Evolutionary conservation across 2,113 vertebrate species (phyloP).

Genomic region (Malurus cyaneus): DNA sequence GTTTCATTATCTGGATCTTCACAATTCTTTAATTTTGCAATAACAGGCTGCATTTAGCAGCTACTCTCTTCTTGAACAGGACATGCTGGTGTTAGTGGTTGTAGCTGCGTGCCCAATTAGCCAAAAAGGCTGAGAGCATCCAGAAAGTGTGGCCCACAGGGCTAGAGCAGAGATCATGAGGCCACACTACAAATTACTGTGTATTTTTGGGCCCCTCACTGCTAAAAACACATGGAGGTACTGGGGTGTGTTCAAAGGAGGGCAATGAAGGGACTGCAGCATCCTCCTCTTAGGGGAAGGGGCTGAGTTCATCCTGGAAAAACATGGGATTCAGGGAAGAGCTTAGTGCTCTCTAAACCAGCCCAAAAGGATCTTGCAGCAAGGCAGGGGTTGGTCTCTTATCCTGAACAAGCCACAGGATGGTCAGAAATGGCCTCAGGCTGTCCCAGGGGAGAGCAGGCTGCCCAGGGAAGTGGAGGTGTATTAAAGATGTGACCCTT

Average conservation of each 20-base stretch:
- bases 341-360: neutral
- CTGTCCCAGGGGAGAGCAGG: neutral
- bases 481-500: neutral
- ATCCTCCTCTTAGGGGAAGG: neutral
- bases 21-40: neutral
- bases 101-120: neutral
- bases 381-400: accelerated
- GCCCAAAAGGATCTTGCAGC: neutral
- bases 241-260: neutral
- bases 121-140: neutral
- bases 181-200: neutral
- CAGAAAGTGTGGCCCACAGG: neutral
- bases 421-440: neutral
- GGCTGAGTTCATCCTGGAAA: neutral
- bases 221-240: no score
- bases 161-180: no score
- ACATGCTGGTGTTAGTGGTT: neutral
- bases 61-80: neutral
- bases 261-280: neutral
- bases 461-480: neutral
- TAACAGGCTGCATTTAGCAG: neutral
- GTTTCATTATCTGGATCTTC: neutral
- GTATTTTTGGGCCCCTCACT: neutral
- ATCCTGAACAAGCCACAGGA: neutral
- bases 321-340: neutral